A percentile compares a stretch with the other conserved stretches of the same genome.
These are phyloP conservation scores for Eidolon dupreanum DNA, from an alignment of 2,797 vertebrate genomes.

Conservation along the genomic window DNA sequence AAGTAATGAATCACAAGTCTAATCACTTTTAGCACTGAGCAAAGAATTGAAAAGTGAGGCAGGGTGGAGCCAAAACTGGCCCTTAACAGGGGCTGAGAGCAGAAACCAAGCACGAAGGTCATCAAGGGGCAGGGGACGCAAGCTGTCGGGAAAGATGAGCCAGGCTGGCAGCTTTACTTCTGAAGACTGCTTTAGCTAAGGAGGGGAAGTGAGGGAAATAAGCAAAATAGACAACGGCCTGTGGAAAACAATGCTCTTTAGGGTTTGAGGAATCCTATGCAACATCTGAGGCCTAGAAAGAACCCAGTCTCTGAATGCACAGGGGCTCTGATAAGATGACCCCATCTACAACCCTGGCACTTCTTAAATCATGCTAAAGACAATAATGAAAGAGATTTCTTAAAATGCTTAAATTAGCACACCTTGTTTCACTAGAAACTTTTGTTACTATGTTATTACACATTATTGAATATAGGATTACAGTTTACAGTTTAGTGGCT, in stretches of 20 bases:
- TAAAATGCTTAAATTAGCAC: not conserved
- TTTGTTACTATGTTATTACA: slow-evolving; percentile 18
- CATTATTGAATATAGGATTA: slow-evolving; percentile 35
- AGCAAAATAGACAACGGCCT: not conserved
- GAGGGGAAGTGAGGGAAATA: not conserved
- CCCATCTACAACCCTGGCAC: not conserved
- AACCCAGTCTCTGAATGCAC: not conserved
- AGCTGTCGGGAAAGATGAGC: not conserved
- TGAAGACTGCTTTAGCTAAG: not conserved
- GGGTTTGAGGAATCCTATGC: not conserved
- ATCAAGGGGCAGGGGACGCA: not conserved
- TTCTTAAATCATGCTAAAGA: slow-evolving; percentile 26
- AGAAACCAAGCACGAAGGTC: slow-evolving; percentile 45
- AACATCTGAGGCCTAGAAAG: not conserved
- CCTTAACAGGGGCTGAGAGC: not conserved
- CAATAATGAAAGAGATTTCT: not conserved
- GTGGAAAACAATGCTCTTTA: not conserved
- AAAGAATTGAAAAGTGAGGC: slow-evolving; percentile 51
- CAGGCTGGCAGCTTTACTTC: slow-evolving; percentile 36
- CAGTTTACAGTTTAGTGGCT: slow-evolving; percentile 38
- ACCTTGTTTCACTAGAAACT: slow-evolving; percentile 25
- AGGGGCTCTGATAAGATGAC: not conserved
- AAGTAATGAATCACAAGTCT: slow-evolving; percentile 22
- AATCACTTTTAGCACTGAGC: slow-evolving; percentile 51
- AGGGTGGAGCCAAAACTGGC: slow-evolving; percentile 26